Conservation (phyloP, 1,140 invertebrate species). For the Macrosteles quadrilineatus region DNA sequence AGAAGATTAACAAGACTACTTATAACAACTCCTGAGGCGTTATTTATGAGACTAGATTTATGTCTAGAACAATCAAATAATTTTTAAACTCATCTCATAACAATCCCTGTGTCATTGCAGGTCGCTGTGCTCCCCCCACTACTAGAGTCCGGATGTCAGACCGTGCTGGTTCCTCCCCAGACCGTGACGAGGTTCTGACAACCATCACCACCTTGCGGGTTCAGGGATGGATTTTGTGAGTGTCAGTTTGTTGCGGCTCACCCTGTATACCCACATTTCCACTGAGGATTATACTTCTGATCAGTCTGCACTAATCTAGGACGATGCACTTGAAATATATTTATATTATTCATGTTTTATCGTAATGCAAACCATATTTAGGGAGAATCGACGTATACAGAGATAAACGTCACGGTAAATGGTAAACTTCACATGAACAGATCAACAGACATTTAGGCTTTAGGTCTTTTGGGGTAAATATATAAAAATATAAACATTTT, state of each 20-base stretch:
- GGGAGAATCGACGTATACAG: no score
- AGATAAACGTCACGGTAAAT: no score
- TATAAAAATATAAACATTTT: no score
- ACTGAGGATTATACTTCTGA: not conserved
- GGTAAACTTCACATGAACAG: no score
- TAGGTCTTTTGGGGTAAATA: no score
- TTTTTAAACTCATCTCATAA: not conserved
- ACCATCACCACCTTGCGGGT: not conserved
- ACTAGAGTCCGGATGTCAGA: not conserved
- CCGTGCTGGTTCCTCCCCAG: slow-evolving; percentile 3
- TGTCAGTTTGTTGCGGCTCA: not conserved
- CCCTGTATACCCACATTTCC: not conserved
- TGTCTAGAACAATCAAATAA: not conserved
- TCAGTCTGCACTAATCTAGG: not conserved
- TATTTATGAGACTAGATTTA: not conserved
- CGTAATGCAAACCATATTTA: not conserved
- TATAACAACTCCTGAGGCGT: no score
- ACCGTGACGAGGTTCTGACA: slow-evolving; percentile 16
- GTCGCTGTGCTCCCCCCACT: slow-evolving; percentile 1
- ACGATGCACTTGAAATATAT: not conserved
- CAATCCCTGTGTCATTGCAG: not conserved
- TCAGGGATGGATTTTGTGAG: not conserved
- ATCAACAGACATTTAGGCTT: no score
- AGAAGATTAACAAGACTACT: no score
- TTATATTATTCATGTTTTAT: not conserved